These are phyloP conservation scores for Chlorospingus semifuscus DNA, from an alignment of 2,797 vertebrate species.

Conservation along the genomic window DNA sequence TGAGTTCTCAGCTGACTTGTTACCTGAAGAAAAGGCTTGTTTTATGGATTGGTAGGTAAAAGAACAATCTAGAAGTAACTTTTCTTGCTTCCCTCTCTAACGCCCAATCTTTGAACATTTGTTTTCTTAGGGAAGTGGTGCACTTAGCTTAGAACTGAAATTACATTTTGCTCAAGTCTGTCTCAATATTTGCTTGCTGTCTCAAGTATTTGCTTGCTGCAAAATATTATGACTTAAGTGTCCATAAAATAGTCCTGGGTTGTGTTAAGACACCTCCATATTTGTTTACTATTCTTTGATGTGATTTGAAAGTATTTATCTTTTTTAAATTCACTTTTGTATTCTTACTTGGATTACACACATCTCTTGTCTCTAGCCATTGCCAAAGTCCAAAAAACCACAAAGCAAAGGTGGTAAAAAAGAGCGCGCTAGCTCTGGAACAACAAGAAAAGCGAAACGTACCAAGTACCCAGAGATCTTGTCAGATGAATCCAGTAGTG, in stretches of 20 bases:
- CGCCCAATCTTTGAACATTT: neutral
- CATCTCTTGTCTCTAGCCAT: conserved; percentile 58
- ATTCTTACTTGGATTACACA: neutral
- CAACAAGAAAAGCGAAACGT: conserved; percentile 74
- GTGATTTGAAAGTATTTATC: neutral
- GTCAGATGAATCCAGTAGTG: conserved; percentile 91
- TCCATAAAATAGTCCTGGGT: neutral
- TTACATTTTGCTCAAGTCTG: neutral
- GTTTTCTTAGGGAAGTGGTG: neutral
- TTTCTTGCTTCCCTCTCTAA: neutral
- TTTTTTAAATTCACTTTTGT: neutral
- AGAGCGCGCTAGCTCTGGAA: conserved; percentile 79
- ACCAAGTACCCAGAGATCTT: conserved; percentile 91
- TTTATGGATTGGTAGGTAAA: neutral
- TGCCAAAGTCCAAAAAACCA: conserved; percentile 81
- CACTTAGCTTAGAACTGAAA: neutral
- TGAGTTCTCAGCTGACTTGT: neutral
- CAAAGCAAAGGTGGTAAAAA: conserved; percentile 81
- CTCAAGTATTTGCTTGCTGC: neutral
- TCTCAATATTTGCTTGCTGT: neutral
- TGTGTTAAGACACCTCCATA: neutral
- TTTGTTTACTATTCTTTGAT: neutral
- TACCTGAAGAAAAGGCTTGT: neutral
- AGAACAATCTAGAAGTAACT: neutral
- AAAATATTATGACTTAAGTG: neutral